Percentiles rank a stretch among this genome's conserved stretches.
These are phyloP conservation scores for Glaucopsyche alexis DNA, from an alignment of 2,888 invertebrate genomes.

Conservation along the genomic window DNA sequence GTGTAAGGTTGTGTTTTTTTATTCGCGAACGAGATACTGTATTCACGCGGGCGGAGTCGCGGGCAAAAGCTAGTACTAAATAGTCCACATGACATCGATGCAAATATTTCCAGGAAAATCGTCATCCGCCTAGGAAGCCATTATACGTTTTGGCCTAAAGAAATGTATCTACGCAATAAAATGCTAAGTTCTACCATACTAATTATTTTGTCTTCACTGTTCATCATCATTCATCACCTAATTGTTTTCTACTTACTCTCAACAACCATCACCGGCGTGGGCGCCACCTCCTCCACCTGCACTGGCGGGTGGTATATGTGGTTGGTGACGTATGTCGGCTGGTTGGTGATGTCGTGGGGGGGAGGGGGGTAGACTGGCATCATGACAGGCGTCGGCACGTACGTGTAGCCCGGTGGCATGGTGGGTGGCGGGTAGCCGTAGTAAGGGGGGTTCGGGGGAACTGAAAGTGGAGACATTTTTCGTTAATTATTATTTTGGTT, in stretches of 20 bases:
- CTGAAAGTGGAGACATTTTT: constrained; percentile 42
- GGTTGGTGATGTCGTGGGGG: constrained; percentile 40
- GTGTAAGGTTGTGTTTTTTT: too few relatives aligned
- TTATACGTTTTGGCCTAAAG: too few relatives aligned
- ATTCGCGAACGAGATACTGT: too few relatives aligned
- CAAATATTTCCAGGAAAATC: too few relatives aligned
- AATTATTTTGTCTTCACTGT: too few relatives aligned
- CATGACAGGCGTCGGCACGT: constrained; percentile 63
- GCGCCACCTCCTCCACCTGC: constrained; percentile 42
- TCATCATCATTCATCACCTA: too few relatives aligned
- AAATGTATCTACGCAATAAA: too few relatives aligned
- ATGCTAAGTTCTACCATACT: too few relatives aligned
- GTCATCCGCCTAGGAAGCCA: too few relatives aligned
- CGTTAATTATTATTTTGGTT: background rate
- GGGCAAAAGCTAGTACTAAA: too few relatives aligned
- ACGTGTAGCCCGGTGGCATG: constrained; percentile 49
- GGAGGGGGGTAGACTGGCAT: constrained; percentile 60
- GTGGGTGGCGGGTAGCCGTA: constrained; percentile 46
- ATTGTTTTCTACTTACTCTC: constrained; percentile 41
- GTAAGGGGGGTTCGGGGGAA: constrained; percentile 50
- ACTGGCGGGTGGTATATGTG: constrained; percentile 54
- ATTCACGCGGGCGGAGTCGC: too few relatives aligned
- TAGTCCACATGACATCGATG: too few relatives aligned
- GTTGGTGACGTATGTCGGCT: constrained; percentile 61
- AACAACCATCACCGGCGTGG: constrained; percentile 47